phyloP scores from a whole-genome alignment of 2,888 invertebrate genomes.

The Parnassius glacialis region DNA sequence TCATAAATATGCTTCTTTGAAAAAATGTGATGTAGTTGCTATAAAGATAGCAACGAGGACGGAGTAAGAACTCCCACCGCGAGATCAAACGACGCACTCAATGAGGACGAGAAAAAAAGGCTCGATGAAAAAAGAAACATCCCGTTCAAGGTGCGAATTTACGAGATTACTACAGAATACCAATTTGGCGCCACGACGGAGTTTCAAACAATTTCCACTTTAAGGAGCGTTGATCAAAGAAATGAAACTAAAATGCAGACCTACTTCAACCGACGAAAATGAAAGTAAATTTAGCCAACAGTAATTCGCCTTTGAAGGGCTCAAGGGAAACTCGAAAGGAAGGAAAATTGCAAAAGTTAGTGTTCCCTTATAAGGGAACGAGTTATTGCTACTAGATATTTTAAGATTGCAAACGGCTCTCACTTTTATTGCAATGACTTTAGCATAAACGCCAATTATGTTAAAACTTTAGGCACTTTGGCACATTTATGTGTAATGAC shows the following conservation, averaged over 20 bases:
- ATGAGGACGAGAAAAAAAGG: slow-evolving; percentile 27
- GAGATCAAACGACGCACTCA: slow-evolving; percentile 32
- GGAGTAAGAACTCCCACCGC: slow-evolving; percentile 25
- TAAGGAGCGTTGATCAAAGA: slow-evolving; percentile 74
- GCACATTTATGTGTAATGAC: slow-evolving; percentile 9
- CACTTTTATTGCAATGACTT: slow-evolving; percentile 42
- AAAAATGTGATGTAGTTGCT: background rate
- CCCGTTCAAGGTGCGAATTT: slow-evolving; percentile 63
- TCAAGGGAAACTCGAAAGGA: slow-evolving; percentile 56
- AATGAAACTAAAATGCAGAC: slow-evolving; percentile 77
- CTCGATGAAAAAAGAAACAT: slow-evolving; percentile 29
- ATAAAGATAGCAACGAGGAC: slow-evolving; percentile 8
- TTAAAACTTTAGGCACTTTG: slow-evolving; percentile 37
- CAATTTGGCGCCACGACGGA: slow-evolving; percentile 61
- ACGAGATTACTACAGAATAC: slow-evolving; percentile 70
- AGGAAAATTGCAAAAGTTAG: slow-evolving; percentile 78
- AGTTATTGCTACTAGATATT: slow-evolving; percentile 61
- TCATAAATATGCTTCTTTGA: too few relatives aligned
- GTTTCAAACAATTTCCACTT: slow-evolving; percentile 75
- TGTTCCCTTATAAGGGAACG: slow-evolving; percentile 65
- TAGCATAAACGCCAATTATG: slow-evolving; percentile 47
- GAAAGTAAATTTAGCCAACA: slow-evolving; percentile 77
- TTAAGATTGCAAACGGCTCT: slow-evolving; percentile 45
- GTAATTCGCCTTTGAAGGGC: slow-evolving; percentile 77
- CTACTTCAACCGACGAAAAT: slow-evolving; percentile 56